These are phyloP conservation scores for Drosophila bifasciata DNA, from an alignment of 1,140 invertebrate species.

Conservation along the genomic window DNA sequence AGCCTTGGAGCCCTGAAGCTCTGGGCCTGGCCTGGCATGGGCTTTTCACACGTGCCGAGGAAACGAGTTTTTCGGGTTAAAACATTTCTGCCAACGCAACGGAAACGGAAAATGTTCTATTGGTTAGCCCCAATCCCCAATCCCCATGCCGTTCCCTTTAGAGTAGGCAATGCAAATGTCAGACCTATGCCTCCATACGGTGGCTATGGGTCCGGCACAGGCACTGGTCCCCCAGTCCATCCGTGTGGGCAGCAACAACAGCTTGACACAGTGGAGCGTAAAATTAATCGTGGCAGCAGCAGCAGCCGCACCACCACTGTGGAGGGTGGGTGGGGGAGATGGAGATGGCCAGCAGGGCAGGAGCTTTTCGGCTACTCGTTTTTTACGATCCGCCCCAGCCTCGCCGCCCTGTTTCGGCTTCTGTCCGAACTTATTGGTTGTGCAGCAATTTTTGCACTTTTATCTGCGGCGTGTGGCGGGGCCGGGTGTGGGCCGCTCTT, in stretches of 20 bases:
- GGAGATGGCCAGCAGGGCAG: neutral
- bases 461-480: conserved; percentile 22
- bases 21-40: neutral
- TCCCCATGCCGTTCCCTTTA: neutral
- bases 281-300: conserved; percentile 76
- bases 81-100: conserved; percentile 62
- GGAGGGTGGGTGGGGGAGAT: conserved; percentile 4
- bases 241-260: conserved; percentile 30
- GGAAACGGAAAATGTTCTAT: conserved; percentile 73
- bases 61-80: conserved; percentile 36
- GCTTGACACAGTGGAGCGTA: conserved; percentile 75
- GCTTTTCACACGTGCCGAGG: conserved; percentile 23
- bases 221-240: no score
- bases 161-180: conserved; percentile 7
- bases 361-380: conserved; percentile 26
- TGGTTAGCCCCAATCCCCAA: conserved; percentile 46
- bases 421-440: conserved; percentile 39
- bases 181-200: neutral
- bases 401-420: neutral
- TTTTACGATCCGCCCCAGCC: conserved; percentile 33
- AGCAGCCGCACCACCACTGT: neutral
- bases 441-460: conserved; percentile 40
- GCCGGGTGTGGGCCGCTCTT: conserved; percentile 2
- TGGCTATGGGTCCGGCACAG: no score
- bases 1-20: neutral